These are phyloP conservation scores for Cheilosia vulpina DNA, from an alignment of 2,888 invertebrate species.

Conservation along the genomic window DNA sequence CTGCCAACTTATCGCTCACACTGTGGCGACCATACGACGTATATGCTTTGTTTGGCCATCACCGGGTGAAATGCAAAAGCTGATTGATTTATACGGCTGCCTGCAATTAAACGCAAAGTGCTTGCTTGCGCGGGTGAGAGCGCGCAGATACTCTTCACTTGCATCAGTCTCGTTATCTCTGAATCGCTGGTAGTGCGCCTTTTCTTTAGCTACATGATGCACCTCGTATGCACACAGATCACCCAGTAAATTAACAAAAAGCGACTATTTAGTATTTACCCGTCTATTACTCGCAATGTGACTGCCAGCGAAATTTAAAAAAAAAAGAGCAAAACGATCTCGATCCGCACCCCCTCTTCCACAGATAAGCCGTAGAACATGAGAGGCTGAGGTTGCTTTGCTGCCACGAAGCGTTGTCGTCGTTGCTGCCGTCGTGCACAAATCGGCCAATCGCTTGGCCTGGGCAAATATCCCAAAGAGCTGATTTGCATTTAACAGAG, in stretches of 20 bases:
- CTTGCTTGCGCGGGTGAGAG: slow-evolving; percentile 33
- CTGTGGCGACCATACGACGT: slow-evolving; percentile 15
- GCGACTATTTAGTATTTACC: slow-evolving; percentile 40
- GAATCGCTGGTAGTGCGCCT: slow-evolving; percentile 61
- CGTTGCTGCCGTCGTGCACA: slow-evolving; percentile 62
- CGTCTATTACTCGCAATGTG: slow-evolving; percentile 40
- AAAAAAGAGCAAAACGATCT: slow-evolving; percentile 18
- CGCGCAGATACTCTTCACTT: slow-evolving; percentile 1
- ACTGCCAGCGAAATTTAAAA: slow-evolving; percentile 38
- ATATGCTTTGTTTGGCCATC: slow-evolving; percentile 37
- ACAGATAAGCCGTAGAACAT: slow-evolving; percentile 42
- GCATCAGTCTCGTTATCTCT: slow-evolving; percentile 19
- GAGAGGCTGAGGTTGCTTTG: slow-evolving; percentile 25
- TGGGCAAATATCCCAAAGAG: slow-evolving; percentile 53
- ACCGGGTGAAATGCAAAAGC: slow-evolving; percentile 32
- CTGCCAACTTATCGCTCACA: slow-evolving; percentile 43
- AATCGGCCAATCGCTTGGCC: slow-evolving; percentile 67
- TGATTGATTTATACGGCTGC: slow-evolving; percentile 69
- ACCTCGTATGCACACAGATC: slow-evolving; percentile 68
- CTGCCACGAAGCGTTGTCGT: slow-evolving; percentile 51
- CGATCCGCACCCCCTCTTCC: slow-evolving; percentile 25
- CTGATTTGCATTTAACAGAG: slow-evolving; percentile 76
- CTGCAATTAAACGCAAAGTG: slow-evolving; percentile 58
- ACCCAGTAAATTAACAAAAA: slow-evolving; percentile 74
- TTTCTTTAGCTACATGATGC: slow-evolving; percentile 70